Conservation (phyloP, 2,797 vertebrate species). For the Picus viridis region DNA sequence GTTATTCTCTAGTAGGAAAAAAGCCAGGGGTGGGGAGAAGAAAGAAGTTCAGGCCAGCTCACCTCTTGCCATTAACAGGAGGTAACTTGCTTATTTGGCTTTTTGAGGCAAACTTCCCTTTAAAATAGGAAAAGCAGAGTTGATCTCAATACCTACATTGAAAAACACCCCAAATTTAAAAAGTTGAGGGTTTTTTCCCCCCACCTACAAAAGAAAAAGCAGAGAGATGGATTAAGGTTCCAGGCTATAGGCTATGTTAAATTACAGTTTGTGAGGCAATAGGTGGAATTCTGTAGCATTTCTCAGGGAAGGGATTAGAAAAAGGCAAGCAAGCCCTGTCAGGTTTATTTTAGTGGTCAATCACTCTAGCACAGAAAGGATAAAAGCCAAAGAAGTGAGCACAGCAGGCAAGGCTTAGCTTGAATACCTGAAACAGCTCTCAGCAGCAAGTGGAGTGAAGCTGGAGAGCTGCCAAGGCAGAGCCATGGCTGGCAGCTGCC, state of each 20-base stretch:
- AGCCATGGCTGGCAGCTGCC: neutral
- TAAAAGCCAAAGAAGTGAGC: neutral
- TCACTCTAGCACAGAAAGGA: neutral
- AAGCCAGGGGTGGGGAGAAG: neutral
- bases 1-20: neutral
- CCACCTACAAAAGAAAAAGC: neutral
- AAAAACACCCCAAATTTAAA: no score
- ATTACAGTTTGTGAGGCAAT: neutral
- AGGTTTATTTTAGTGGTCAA: neutral
- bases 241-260: neutral
- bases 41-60: neutral
- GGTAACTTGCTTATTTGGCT: neutral
- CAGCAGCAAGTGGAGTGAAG: slow-evolving; percentile 23
- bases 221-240: neutral
- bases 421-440: slow-evolving; percentile 5
- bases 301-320: neutral
- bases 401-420: neutral
- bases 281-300: neutral
- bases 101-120: neutral
- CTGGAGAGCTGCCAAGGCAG: neutral
- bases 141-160: neutral
- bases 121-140: neutral
- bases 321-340: neutral
- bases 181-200: no score
- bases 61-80: neutral